phyloP scores from a whole-genome alignment of 2,888 invertebrate genomes.

The Hemistola chrysoprasaria region DNA sequence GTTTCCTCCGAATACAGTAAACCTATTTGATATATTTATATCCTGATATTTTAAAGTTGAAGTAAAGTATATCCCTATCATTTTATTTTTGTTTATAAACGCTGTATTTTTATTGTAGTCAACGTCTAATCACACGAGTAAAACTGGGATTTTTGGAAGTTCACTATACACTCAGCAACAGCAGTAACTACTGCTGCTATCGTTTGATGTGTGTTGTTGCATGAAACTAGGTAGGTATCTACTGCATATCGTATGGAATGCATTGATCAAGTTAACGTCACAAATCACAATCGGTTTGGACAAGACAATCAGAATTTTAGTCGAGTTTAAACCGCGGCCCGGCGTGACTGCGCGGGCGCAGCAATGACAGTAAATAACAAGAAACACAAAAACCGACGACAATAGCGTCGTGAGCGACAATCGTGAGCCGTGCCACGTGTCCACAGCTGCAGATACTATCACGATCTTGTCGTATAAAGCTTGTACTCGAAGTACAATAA shows the following conservation, averaged over 20 bases:
- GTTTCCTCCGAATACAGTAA: too few relatives aligned
- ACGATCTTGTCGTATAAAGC: conserved; percentile 10
- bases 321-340: background rate
- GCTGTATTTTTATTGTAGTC: too few relatives aligned
- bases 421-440: conserved; percentile 45
- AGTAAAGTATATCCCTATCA: too few relatives aligned
- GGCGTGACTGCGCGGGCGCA: conserved; percentile 14
- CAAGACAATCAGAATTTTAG: conserved; percentile 7
- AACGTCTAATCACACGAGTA: too few relatives aligned
- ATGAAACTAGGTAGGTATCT: background rate
- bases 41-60: too few relatives aligned
- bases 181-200: too few relatives aligned
- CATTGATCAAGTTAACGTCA: conserved; percentile 15
- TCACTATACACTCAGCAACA: too few relatives aligned
- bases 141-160: too few relatives aligned
- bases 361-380: conserved; percentile 19
- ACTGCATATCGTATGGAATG: conserved; percentile 1
- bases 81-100: too few relatives aligned
- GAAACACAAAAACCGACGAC: conserved; percentile 28
- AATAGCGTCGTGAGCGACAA: conserved; percentile 35
- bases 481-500: too few relatives aligned
- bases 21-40: too few relatives aligned
- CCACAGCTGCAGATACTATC: conserved; percentile 19
- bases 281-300: conserved; percentile 19
- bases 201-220: too few relatives aligned